Conservation (phyloP, 92 coral and sea anemone species). For the Epizoanthus fatuus region DNA sequence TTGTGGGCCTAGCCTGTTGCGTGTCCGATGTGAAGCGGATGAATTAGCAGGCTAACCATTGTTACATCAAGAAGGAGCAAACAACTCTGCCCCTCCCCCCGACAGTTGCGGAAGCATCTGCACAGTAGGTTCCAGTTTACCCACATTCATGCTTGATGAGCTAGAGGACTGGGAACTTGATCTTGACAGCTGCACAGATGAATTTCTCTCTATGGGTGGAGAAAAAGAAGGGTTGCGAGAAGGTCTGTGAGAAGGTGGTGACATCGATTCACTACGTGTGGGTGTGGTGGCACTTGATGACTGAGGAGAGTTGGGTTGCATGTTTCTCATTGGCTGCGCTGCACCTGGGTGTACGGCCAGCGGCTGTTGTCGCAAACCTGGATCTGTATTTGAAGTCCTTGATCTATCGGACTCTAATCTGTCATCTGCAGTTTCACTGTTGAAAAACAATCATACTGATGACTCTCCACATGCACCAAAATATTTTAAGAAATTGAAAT, state of each 20-base stretch:
- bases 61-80: conserved; percentile 27
- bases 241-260: conserved; percentile 7
- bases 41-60: neutral
- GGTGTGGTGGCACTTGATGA: neutral
- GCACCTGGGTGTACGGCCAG: conserved; percentile 29
- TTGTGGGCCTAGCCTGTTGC: too few relatives aligned
- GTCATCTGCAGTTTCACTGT: conserved; percentile 28
- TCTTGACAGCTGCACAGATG: conserved; percentile 22
- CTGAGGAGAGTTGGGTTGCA: conserved; percentile 11
- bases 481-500: neutral
- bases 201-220: neutral
- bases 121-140: conserved; percentile 39
- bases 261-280: neutral
- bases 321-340: conserved; percentile 36
- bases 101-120: conserved; percentile 26
- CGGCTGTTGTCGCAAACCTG: conserved; percentile 27
- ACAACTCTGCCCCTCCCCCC: conserved; percentile 42
- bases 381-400: conserved; percentile 31
- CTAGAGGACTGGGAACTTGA: conserved; percentile 29
- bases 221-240: neutral
- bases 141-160: conserved; percentile 25
- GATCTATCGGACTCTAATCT: conserved; percentile 5
- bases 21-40: too few relatives aligned
- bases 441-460: neutral
- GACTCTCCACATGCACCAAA: neutral